Percentiles rank a stretch among this genome's conserved stretches.
Conservation (phyloP, 2,888 invertebrate genomes). For the Enchytraeus crypticus region DNA sequence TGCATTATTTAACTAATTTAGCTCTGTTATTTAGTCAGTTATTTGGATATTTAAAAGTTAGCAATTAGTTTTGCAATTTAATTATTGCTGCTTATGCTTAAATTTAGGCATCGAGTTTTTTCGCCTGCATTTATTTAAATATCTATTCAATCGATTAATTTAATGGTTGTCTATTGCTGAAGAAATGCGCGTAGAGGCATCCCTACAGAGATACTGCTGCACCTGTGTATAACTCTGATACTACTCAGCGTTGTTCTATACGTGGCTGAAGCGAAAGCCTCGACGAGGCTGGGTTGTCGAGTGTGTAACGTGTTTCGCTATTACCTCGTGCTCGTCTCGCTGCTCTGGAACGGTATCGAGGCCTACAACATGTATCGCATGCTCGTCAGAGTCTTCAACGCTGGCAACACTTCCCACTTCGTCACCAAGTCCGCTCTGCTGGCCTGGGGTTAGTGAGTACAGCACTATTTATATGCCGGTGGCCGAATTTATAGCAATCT, state of each 20-base stretch:
- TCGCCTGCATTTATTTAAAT: too few species aligned
- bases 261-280: conserved; percentile 8
- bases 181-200: conserved; percentile 11
- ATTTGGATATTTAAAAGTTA: too few species aligned
- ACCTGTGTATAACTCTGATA: conserved; percentile 16
- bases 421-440: conserved; percentile 15
- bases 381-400: conserved; percentile 18
- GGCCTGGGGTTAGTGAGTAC: conserved; percentile 22
- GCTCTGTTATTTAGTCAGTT: too few species aligned
- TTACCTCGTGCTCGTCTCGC: conserved; percentile 19
- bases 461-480: too few species aligned
- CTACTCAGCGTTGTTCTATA: conserved; percentile 11
- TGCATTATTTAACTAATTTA: too few species aligned
- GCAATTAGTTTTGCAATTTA: too few species aligned
- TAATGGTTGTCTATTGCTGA: too few species aligned
- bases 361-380: conserved; percentile 21
- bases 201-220: conserved; percentile 12
- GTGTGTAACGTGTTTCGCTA: conserved; percentile 15
- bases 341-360: conserved; percentile 22
- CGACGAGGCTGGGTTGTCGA: conserved; percentile 6
- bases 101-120: too few species aligned
- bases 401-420: conserved; percentile 7
- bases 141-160: too few species aligned
- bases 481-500: too few species aligned
- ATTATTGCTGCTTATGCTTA: too few species aligned